phyloP scores from a whole-genome alignment of 2,113 vertebrate genomes.

The Psilopsiagon aymara region DNA sequence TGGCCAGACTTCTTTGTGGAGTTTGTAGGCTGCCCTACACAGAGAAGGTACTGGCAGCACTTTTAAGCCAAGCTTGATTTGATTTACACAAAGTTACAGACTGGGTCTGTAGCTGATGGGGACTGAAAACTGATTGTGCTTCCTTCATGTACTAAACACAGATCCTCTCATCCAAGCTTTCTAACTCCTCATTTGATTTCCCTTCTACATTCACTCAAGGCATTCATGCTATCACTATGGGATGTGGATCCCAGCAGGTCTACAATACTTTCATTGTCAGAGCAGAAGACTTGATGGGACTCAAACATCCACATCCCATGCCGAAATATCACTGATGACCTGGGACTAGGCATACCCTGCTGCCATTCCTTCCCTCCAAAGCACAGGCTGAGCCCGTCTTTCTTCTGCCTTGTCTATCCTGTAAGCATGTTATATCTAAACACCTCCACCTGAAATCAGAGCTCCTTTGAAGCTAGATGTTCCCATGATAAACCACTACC shows the following conservation, averaged over 20 bases:
- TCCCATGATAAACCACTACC: background rate
- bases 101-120: background rate
- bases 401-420: background rate
- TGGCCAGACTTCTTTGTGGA: background rate
- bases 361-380: background rate
- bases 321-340: background rate
- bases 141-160: background rate
- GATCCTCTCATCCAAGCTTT: background rate
- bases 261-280: background rate
- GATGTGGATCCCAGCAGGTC: background rate
- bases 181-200: background rate
- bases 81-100: background rate
- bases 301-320: background rate
- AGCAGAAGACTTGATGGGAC: background rate
- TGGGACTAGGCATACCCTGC: background rate
- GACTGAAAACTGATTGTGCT: background rate
- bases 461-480: background rate
- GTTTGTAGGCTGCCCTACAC: background rate
- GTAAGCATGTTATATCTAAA: background rate
- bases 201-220: background rate
- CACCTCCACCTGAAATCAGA: background rate
- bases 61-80: background rate
- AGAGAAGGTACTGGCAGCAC: background rate
- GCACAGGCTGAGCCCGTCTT: background rate
- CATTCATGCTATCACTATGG: background rate